Evolutionary conservation across 2,113 vertebrate genomes (phyloP), one percentile per base, ranked within the genome.

Genomic region (Callipepla squamata): DNA sequence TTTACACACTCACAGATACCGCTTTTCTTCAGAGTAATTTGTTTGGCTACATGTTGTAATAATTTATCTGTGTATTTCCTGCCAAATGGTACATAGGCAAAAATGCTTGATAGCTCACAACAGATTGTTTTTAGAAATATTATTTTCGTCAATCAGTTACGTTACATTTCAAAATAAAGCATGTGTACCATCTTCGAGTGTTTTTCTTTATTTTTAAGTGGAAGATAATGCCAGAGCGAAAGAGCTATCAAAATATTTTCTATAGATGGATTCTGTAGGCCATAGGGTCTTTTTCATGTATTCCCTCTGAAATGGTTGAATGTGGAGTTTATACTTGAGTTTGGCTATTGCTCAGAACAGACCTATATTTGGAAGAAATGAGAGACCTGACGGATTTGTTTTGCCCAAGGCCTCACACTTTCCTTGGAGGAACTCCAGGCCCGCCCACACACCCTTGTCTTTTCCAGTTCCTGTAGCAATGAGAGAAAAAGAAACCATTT

Each of bases 381-480:
- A 96, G 96, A 97, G 97, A 97, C 96, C 96, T 96, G 93, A 95
- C 95, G 87, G 93, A 96, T 96, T 96, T 97, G 93, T 97, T 98
- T 97, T 98, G 97, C 97, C 97, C 95, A 97, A 97, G 97, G 97
- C 95, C 96, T 98, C 97, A 98, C 97, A 97, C 97, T 98, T 98
- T 97, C 96, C 97, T 97, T 97, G 97, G 97, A 97, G 91, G 78
- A 30, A 79, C 13, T 96, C 97, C 97, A 97, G 87, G 92, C 89
- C 96, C 95, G 96, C 97, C 97, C 97, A 97, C 97, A 96, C 96
- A 95, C 85, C 94, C 96, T 97, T 97, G 97, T 97, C 96, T 97
- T 98, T 98, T 96, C 95, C 96, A 97, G 96, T 97, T 97, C 94
- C 94, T 97, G 95, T 79, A 76, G 74, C 68, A 90, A 92, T 62